Evolutionary conservation across 2,888 invertebrate genomes (phyloP).

Genomic region (Archaeoteleia sp.): DNA sequence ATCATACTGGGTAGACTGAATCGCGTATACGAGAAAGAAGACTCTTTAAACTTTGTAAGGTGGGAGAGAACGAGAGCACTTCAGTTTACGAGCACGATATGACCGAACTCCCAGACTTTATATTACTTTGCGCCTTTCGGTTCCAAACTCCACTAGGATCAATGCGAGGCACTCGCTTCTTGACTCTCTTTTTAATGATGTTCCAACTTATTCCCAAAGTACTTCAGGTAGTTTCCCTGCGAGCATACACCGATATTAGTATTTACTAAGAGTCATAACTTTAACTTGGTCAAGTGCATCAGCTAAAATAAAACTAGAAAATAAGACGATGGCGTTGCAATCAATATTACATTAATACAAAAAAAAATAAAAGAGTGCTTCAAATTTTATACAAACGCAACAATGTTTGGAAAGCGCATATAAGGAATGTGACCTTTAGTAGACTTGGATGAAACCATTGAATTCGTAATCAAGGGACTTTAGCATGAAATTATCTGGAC

Average conservation of each 20-base stretch:
- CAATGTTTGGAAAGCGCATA: too few species aligned
- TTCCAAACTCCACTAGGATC: slow-evolving; percentile 40
- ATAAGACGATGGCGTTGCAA: slow-evolving; percentile 14
- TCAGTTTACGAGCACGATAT: slow-evolving; percentile 69
- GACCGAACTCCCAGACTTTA: slow-evolving; percentile 66
- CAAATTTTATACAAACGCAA: too few species aligned
- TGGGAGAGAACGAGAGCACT: slow-evolving; percentile 58
- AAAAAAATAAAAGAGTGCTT: too few species aligned
- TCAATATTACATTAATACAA: too few species aligned
- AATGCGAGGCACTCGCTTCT: slow-evolving; percentile 44
- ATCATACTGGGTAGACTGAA: slow-evolving; percentile 56
- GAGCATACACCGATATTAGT: slow-evolving; percentile 47
- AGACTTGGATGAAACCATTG: too few species aligned
- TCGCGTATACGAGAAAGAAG: slow-evolving; percentile 54
- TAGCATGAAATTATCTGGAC: too few species aligned
- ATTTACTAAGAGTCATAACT: slow-evolving; percentile 48
- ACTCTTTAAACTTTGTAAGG: slow-evolving; percentile 60
- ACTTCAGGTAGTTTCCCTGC: slow-evolving; percentile 31
- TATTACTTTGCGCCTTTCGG: slow-evolving; percentile 65
- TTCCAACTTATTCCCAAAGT: slow-evolving; percentile 48
- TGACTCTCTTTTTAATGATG: slow-evolving; percentile 51
- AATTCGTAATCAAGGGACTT: too few species aligned
- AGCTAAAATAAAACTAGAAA: slow-evolving; percentile 9
- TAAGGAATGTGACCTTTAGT: too few species aligned
- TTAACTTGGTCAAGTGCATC: slow-evolving; percentile 44